Percentiles rank a stretch among this genome's conserved stretches.
Evolutionary conservation across 2,797 vertebrate genomes (phyloP).

Genomic region (Botia kubotai): DNA sequence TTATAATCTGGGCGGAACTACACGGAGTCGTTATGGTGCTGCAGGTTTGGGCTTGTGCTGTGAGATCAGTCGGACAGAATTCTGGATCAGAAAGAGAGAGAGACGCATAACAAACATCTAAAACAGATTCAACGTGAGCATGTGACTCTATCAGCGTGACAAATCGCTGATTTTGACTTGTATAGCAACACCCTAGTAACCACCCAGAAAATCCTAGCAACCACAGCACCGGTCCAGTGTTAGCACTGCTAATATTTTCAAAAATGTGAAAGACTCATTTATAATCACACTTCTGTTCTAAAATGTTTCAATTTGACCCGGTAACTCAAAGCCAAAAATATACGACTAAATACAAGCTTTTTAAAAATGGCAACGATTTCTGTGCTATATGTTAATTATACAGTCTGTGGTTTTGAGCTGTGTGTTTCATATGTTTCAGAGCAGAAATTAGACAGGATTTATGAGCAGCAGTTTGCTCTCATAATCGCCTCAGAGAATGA

Average conservation of each 20-base stretch:
- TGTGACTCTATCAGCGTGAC: too few relatives aligned
- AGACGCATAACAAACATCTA: not conserved
- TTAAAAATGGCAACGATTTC: not conserved
- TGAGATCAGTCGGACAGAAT: not conserved
- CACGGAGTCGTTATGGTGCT: not conserved
- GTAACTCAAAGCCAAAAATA: slow-evolving; percentile 19
- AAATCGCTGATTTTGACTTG: not conserved
- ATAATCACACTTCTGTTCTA: not conserved
- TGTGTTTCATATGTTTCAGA: slow-evolving; percentile 41
- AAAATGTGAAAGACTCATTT: not conserved
- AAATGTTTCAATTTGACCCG: slow-evolving; percentile 17
- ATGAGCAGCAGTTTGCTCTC: slow-evolving; percentile 4
- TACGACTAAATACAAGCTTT: not conserved
- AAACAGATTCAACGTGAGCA: slow-evolving; percentile 12
- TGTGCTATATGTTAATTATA: slow-evolving; percentile 18
- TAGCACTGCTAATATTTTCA: not conserved
- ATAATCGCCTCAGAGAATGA: slow-evolving; percentile 18
- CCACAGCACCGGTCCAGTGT: not conserved
- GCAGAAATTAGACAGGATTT: slow-evolving; percentile 35
- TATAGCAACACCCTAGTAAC: not conserved
- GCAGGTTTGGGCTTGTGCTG: slow-evolving; percentile 34
- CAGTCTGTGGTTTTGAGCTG: not conserved
- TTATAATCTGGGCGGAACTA: too few relatives aligned
- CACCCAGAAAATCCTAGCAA: not conserved
- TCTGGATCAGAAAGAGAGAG: not conserved